Conservation (phyloP, 2,797 vertebrate genomes). For the Sphaeramia orbicularis region DNA sequence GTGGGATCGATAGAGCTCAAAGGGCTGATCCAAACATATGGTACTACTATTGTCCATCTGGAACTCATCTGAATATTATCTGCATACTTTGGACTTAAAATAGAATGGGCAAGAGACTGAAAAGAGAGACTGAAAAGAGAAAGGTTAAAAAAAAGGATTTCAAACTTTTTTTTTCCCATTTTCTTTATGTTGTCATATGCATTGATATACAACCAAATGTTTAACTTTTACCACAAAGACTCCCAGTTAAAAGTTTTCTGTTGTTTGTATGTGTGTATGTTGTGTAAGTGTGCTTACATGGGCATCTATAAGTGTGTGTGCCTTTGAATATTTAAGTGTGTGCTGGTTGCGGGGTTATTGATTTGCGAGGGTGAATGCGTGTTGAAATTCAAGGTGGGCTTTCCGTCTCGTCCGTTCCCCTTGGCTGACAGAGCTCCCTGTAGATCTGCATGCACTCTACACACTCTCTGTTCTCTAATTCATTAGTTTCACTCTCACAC, state of each 20-base stretch:
- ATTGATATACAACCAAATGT: constrained; percentile 36
- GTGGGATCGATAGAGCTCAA: constrained; percentile 52
- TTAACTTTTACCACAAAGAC: constrained; percentile 22
- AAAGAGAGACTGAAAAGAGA: constrained; percentile 12
- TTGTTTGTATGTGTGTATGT: constrained; percentile 6
- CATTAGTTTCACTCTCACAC: constrained; percentile 76
- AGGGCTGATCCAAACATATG: constrained; percentile 59
- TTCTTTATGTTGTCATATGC: constrained; percentile 33
- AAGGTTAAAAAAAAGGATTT: constrained; percentile 37
- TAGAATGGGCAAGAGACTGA: constrained; percentile 40
- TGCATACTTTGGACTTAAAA: constrained; percentile 64
- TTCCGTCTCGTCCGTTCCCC: constrained; percentile 57
- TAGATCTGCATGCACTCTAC: constrained; percentile 62
- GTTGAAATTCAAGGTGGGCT: constrained; percentile 78
- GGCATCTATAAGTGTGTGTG: constrained; percentile 10
- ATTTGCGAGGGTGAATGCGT: constrained; percentile 64
- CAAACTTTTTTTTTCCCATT: constrained; percentile 26
- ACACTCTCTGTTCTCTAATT: constrained; percentile 70
- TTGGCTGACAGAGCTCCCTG: constrained; percentile 63
- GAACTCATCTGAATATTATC: constrained; percentile 69
- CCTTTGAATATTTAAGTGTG: constrained; percentile 38
- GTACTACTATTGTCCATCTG: constrained; percentile 71
- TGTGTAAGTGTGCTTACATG: not conserved
- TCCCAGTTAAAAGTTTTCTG: constrained; percentile 27
- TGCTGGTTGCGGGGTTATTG: constrained; percentile 58